phyloP scores from a whole-genome alignment of 2,113 vertebrate genomes.

The Xyliphius kryptos region DNA sequence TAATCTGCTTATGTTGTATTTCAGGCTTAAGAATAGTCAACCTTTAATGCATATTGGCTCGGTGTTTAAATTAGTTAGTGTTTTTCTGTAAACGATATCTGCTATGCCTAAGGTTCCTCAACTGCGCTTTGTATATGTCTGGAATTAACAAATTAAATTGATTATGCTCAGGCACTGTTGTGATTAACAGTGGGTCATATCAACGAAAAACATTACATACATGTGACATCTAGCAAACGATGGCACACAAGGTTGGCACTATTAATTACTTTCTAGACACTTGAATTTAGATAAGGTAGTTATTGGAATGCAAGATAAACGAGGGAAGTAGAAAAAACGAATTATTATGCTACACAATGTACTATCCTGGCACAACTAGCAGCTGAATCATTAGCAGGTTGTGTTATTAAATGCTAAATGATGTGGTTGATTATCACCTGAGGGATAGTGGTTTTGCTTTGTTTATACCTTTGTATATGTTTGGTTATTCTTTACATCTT shows the following conservation, averaged over 20 bases:
- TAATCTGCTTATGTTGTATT: no score
- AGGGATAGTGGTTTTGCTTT: conserved; percentile 8
- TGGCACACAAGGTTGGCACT: conserved; percentile 22
- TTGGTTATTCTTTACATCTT: conserved; percentile 30
- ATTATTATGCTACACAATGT: no score
- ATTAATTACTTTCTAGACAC: conserved; percentile 41
- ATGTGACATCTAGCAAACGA: conserved; percentile 30
- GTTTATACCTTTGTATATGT: conserved; percentile 18
- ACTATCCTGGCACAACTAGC: neutral
- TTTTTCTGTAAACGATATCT: conserved; percentile 24
- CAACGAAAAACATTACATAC: conserved; percentile 28
- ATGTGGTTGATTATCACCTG: no score
- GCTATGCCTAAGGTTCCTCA: neutral
- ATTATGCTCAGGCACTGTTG: conserved; percentile 23
- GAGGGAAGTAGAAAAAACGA: conserved; percentile 15
- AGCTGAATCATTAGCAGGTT: conserved; percentile 54
- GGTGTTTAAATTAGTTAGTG: no score
- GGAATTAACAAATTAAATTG: conserved; percentile 5
- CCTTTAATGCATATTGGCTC: no score
- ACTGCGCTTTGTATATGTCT: neutral
- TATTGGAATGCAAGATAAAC: conserved; percentile 28
- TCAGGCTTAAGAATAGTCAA: no score
- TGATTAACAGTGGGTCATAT: conserved; percentile 36
- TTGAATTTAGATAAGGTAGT: conserved; percentile 35
- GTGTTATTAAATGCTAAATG: conserved; percentile 48